Conservation (phyloP, 2,113 vertebrate genomes). For the Okapia johnstoni region DNA sequence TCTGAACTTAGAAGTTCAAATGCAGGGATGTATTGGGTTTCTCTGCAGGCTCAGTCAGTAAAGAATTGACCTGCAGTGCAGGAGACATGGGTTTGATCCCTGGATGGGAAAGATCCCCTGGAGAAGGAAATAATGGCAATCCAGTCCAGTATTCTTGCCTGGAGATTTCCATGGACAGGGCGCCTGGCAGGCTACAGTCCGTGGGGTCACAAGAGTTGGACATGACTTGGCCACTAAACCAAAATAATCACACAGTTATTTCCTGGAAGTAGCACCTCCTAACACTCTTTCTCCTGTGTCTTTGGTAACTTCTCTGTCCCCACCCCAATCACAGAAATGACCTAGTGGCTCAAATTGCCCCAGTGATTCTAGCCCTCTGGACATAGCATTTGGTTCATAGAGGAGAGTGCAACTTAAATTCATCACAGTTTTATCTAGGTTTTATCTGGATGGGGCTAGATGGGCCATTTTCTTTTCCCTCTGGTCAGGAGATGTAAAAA, state of each 20-base stretch:
- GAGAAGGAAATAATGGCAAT: neutral
- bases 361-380: neutral
- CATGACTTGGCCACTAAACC: neutral
- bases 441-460: neutral
- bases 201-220: neutral
- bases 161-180: neutral
- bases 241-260: neutral
- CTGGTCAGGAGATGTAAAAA: neutral
- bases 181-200: rapidly evolving
- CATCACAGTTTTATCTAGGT: neutral
- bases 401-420: neutral
- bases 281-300: neutral
- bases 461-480: neutral
- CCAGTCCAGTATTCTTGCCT: neutral
- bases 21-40: neutral
- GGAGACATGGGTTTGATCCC: neutral
- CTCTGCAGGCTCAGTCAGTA: neutral
- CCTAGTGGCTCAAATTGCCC: neutral
- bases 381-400: neutral
- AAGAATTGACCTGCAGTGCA: neutral
- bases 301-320: neutral
- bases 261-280: neutral
- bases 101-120: neutral
- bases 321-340: neutral
- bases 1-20: neutral